These are phyloP conservation scores for Toxotes chatareus DNA, from an alignment of 2,113 vertebrate genomes.

Conservation along the genomic window DNA sequence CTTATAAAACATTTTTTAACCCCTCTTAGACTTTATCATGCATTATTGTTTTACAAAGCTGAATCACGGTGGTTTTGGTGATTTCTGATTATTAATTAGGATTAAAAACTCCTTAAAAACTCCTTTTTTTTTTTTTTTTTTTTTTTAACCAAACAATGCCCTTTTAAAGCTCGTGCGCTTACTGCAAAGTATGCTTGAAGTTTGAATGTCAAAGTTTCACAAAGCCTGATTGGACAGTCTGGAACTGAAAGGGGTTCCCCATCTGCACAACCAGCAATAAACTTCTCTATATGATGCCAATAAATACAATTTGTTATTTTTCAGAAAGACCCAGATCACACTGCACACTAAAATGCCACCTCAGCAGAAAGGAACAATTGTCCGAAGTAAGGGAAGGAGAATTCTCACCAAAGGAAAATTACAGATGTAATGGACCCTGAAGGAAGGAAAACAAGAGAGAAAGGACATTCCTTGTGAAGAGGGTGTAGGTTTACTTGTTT, in stretches of 20 bases:
- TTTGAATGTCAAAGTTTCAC: constrained; percentile 3
- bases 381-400: background rate
- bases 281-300: constrained; percentile 11
- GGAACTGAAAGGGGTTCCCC: constrained; percentile 15
- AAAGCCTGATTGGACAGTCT: constrained; percentile 4
- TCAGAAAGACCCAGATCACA: constrained; percentile 7
- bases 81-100: background rate
- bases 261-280: background rate
- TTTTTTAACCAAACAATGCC: background rate
- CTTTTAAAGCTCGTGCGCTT: background rate
- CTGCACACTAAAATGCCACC: constrained; percentile 7
- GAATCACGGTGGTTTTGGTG: background rate
- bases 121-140: too few relatives aligned
- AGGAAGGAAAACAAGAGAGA: background rate
- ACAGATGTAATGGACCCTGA: background rate
- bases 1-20: background rate
- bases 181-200: background rate
- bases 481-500: background rate
- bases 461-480: background rate
- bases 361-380: constrained; percentile 11
- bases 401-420: background rate
- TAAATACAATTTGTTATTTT: background rate
- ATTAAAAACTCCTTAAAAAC: background rate
- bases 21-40: too few relatives aligned
- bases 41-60: background rate